Conservation (phyloP, 2,113 vertebrate species). For the Callithrix jacchus region DNA sequence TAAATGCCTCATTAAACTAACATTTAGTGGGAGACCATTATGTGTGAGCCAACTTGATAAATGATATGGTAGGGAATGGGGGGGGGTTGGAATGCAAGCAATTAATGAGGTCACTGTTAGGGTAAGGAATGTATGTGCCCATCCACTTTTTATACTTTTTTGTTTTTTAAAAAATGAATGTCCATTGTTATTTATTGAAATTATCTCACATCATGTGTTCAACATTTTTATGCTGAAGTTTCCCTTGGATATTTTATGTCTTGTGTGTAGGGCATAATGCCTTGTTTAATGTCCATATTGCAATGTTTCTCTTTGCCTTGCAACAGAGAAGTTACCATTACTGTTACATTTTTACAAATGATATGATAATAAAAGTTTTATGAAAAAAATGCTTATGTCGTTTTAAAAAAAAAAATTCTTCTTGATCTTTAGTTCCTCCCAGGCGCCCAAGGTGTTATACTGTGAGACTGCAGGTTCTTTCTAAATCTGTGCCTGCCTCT, state of each 20-base stretch:
- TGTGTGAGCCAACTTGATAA: neutral
- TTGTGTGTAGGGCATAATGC: slow-evolving; percentile 66
- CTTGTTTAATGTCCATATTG: slow-evolving; percentile 30
- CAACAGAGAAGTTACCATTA: slow-evolving; percentile 5
- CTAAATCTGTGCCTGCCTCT: neutral
- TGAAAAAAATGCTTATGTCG: neutral
- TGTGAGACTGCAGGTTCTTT: neutral
- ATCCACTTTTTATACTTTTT: neutral
- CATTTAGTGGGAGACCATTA: neutral
- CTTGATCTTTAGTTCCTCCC: neutral
- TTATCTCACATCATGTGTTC: neutral
- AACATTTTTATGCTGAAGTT: slow-evolving; percentile 53
- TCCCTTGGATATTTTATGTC: slow-evolving; percentile 73
- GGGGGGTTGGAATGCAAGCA: rapidly evolving
- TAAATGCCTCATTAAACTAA: neutral
- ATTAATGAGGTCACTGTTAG: neutral
- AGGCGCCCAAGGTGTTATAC: neutral
- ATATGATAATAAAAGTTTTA: slow-evolving; percentile 55
- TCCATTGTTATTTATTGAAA: slow-evolving; percentile 61
- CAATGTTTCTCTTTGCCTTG: slow-evolving; percentile 36
- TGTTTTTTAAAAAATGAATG: neutral
- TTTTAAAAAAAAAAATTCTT: neutral
- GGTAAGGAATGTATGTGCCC: neutral
- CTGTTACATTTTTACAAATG: slow-evolving; percentile 20
- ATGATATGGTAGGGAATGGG: neutral